Conservation (phyloP, 2,797 vertebrate species). For the Strix occidentalis region DNA sequence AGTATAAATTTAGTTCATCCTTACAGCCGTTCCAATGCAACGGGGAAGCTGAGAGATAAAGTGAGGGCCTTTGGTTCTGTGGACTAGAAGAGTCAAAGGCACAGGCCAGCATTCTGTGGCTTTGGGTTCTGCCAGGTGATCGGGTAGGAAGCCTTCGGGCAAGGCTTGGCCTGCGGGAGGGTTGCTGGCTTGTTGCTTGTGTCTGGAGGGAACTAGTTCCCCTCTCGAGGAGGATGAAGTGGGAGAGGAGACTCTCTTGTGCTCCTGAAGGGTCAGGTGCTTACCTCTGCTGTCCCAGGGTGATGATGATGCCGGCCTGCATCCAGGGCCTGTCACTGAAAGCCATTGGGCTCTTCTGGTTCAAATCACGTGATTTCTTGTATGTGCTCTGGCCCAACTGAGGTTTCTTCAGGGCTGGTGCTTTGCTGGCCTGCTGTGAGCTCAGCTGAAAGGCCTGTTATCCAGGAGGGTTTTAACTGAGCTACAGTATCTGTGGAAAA, state of each 20-base stretch:
- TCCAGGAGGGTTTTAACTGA: neutral
- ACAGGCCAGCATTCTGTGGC: neutral
- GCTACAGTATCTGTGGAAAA: neutral
- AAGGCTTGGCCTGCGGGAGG: neutral
- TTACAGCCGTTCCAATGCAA: neutral
- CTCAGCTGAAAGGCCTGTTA: neutral
- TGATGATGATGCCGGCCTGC: neutral
- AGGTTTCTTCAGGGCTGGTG: neutral
- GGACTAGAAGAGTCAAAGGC: neutral
- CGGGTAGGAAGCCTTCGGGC: neutral
- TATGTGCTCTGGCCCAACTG: neutral
- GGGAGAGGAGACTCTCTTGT: neutral
- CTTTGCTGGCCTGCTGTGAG: neutral
- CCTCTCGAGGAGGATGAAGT: neutral
- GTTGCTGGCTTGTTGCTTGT: neutral
- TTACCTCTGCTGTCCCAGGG: neutral
- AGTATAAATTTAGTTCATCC: neutral
- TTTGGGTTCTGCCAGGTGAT: neutral
- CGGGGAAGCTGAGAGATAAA: neutral
- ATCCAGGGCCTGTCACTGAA: neutral
- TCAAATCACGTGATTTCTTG: rapidly evolving
- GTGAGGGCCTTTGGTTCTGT: neutral
- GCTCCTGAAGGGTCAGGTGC: neutral
- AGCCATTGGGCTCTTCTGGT: neutral
- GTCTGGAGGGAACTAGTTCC: neutral